Evolutionary conservation across 2,797 vertebrate species (phyloP), one percentile per base, ranked within the genome.

Genomic region (Diglossa cyanea): DNA sequence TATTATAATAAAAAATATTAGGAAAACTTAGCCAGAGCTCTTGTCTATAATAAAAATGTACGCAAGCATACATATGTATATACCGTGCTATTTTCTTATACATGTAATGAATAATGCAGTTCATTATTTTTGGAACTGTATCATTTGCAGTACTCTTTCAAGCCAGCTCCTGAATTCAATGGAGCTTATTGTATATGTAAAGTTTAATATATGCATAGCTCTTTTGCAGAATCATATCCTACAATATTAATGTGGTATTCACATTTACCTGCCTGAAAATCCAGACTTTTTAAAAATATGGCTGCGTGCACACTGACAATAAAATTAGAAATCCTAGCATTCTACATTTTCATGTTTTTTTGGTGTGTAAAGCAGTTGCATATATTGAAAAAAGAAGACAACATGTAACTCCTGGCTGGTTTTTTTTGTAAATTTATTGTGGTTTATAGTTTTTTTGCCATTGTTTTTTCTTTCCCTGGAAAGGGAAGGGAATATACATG

Each of bases 121-220:
- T 97, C 93, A 92, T 96, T 96, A 95, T 95, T 97, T 96, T 96
- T 96, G 93, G 93, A 96, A 87, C 96, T 91, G 86, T 95, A 80
- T 95, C 94, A 80, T 90, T 97, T 96, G 72, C 95, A 89, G 61
- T 72, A 67, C n/a, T 88, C 72, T 93, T 93, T 97, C 79, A 95
- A 93, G 89, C 92, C 91, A 96, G 75, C 82, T 95, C 73, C 91
- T 94, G 87, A 94, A 95, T 96, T 97, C 94, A 97, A 66, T 97
- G 92, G 94, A 44, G 35, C 66, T 96, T 65, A 94, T 95, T 97
- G 94, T 94, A 75, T 88, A 83, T 93, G 79, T 96, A 73, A 88
- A 88, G 91, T 90, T 91, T 92, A 95, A 95, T 92, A 73, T 58
- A 96, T 73, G 73, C 75, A 62, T 91, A 94, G 80, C 57, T 95